phyloP scores from a whole-genome alignment of 2,797 vertebrate genomes.

The Galago senegalensis region DNA sequence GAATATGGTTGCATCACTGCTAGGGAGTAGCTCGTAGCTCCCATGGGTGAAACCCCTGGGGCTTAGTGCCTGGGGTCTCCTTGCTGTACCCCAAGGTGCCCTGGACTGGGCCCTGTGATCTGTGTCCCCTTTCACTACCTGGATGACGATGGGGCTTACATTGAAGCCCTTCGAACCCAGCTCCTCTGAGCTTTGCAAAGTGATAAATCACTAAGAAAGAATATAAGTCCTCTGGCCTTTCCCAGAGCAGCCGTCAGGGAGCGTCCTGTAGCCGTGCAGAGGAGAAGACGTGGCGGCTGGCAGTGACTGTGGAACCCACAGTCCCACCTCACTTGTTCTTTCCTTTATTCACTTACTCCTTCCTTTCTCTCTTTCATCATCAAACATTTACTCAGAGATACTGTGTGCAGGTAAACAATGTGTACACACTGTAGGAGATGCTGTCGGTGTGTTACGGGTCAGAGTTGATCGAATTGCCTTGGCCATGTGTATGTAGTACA shows the following conservation, averaged over 20 bases:
- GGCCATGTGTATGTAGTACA: too few species aligned
- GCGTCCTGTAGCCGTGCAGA: accelerated
- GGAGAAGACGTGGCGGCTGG: too few species aligned
- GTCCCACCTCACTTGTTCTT: too few species aligned
- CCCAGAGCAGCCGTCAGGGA: neutral
- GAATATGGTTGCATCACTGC: accelerated
- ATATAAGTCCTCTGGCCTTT: neutral
- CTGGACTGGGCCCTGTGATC: neutral
- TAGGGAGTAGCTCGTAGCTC: neutral
- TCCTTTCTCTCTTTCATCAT: neutral
- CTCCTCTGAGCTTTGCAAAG: neutral
- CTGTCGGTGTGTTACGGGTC: too few species aligned
- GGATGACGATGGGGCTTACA: neutral
- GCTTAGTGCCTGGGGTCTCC: too few species aligned
- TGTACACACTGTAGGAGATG: too few species aligned
- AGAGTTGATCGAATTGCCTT: too few species aligned
- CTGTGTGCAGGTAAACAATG: neutral
- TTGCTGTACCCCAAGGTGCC: accelerated
- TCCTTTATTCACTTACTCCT: accelerated
- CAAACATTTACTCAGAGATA: neutral
- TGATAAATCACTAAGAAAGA: neutral
- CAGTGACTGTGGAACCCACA: neutral
- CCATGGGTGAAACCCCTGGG: accelerated
- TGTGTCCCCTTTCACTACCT: neutral
- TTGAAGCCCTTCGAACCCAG: neutral